These are phyloP conservation scores for Sinodicranocentrus sp. DNA, from an alignment of 2,888 invertebrate genomes.

Conservation along the genomic window DNA sequence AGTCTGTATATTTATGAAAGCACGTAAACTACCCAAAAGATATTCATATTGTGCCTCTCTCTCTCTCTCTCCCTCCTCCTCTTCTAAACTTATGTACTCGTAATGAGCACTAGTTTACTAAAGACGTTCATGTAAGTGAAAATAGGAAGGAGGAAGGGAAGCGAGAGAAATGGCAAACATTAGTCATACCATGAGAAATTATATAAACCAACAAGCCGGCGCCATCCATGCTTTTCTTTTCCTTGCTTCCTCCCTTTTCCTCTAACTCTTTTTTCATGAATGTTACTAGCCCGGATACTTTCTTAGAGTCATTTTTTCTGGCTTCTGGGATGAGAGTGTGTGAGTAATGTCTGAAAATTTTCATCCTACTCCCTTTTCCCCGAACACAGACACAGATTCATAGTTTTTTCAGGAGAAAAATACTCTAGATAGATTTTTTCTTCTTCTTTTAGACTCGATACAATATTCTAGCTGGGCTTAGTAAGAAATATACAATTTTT, in stretches of 20 bases:
- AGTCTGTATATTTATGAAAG: too few species aligned
- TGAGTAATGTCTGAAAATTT: constrained; percentile 62
- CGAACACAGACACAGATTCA: too few species aligned
- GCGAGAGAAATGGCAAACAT: constrained; percentile 74
- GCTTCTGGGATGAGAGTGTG: constrained; percentile 47
- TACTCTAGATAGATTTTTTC: too few species aligned
- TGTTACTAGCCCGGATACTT: constrained; percentile 1
- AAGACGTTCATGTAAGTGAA: constrained; percentile 41
- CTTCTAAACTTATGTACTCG: constrained; percentile 13
- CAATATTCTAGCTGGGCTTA: too few species aligned
- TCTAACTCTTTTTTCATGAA: constrained; percentile 27
- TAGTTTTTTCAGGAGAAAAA: too few species aligned
- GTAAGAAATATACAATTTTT: too few species aligned
- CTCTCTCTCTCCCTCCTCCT: too few species aligned
- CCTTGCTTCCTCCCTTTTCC: constrained; percentile 28
- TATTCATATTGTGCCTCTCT: too few species aligned
- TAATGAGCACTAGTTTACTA: constrained; percentile 23
- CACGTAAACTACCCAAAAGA: too few species aligned
- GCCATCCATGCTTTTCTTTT: constrained; percentile 54
- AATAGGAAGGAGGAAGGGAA: constrained; percentile 49
- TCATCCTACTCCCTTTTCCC: too few species aligned
- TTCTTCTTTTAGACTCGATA: too few species aligned
- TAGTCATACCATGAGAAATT: constrained; percentile 73
- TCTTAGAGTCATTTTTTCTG: constrained; percentile 50
- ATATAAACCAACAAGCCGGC: constrained; percentile 63